Evolutionary conservation across 2,888 invertebrate genomes (phyloP).

Genomic region (Epinotia demarniana): DNA sequence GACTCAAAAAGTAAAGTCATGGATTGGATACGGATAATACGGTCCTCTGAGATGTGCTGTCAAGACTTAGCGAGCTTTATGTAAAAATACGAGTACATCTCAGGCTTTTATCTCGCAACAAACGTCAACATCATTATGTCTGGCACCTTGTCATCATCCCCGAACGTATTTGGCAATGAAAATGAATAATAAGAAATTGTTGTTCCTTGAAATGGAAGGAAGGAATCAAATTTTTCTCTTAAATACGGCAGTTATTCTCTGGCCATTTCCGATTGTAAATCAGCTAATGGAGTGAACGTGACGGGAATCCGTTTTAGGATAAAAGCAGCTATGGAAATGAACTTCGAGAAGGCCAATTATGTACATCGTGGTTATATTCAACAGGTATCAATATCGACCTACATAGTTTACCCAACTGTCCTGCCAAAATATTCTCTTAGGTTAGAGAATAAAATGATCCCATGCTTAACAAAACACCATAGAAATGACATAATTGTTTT

Average conservation of each 20-base stretch:
- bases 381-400: conserved; percentile 56
- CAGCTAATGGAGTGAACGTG: conserved; percentile 72
- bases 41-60: neutral
- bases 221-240: conserved; percentile 48
- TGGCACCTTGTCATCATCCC: conserved; percentile 32
- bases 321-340: conserved; percentile 63
- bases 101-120: neutral
- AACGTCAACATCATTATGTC: conserved; percentile 22
- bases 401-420: too few species aligned
- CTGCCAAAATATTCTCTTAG: neutral
- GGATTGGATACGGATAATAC: neutral
- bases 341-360: conserved; percentile 57
- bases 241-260: conserved; percentile 50
- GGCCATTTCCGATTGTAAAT: conserved; percentile 65
- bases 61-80: neutral
- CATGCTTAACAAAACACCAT: too few species aligned
- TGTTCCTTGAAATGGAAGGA: conserved; percentile 49
- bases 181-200: conserved; percentile 48
- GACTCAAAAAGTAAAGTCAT: neutral
- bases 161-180: conserved; percentile 37
- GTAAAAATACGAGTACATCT: neutral
- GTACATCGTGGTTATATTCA: conserved; percentile 59
- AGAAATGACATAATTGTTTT: too few species aligned
- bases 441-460: too few species aligned
- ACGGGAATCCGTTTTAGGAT: conserved; percentile 58